Evolutionary conservation across 2,797 vertebrate genomes (phyloP).

Genomic region (Margarornis squamiger): DNA sequence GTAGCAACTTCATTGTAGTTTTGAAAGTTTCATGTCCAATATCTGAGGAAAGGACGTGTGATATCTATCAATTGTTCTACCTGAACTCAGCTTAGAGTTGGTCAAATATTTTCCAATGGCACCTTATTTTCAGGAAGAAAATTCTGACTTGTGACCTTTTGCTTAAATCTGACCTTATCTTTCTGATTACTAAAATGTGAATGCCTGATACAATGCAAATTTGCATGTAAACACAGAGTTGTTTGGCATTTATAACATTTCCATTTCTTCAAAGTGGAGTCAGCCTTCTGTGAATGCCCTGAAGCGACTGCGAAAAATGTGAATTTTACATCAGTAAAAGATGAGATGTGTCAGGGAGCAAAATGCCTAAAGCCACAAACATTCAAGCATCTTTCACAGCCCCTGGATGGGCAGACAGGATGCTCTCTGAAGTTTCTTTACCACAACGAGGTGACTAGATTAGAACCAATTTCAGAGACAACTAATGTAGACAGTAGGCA

Average conservation of each 20-base stretch:
- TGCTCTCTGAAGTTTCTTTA: background rate
- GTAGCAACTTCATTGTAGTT: background rate
- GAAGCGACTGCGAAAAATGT: background rate
- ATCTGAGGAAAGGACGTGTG: background rate
- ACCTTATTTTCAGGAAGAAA: background rate
- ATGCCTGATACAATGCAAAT: background rate
- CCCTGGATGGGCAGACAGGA: background rate
- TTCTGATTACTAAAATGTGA: conserved; percentile 12
- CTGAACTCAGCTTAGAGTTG: background rate
- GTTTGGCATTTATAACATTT: background rate
- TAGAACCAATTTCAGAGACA: background rate
- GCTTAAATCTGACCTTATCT: background rate
- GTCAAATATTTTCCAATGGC: background rate
- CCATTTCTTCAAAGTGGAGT: background rate
- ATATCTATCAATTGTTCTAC: background rate
- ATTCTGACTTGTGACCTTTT: background rate
- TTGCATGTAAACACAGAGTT: background rate
- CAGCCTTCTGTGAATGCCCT: background rate
- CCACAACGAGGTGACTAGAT: background rate
- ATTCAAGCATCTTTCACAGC: background rate
- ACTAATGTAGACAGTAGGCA: background rate
- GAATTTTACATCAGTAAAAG: background rate
- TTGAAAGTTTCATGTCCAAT: background rate
- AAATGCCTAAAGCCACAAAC: conserved; percentile 8
- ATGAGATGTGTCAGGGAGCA: background rate